phyloP scores from a whole-genome alignment of 2,888 invertebrate genomes.

The Tinea trinotella region DNA sequence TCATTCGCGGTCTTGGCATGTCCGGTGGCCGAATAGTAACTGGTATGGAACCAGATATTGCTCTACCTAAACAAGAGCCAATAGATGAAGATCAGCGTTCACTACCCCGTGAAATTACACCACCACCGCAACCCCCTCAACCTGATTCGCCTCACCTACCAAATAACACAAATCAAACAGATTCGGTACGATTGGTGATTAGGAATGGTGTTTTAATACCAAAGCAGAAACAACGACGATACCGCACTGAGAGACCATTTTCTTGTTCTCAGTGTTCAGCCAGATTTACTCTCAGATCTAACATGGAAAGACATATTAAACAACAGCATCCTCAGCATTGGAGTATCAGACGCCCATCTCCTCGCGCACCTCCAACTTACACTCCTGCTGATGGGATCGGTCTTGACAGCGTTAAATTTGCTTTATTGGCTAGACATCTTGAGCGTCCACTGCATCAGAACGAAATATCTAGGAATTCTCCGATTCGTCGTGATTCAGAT shows the following conservation, averaged over 20 bases:
- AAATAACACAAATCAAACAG: slow-evolving; percentile 59
- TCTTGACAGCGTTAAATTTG: slow-evolving; percentile 75
- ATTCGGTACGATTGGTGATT: slow-evolving; percentile 89
- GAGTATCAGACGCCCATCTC: slow-evolving; percentile 80
- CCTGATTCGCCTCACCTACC: slow-evolving; percentile 64
- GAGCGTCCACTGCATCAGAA: slow-evolving; percentile 70
- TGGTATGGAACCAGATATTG: slow-evolving; percentile 39
- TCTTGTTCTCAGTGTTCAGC: slow-evolving; percentile 93
- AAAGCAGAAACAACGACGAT: slow-evolving; percentile 91
- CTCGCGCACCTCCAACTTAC: slow-evolving; percentile 56
- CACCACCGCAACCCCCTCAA: slow-evolving; percentile 53
- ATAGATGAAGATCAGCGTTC: slow-evolving; percentile 71
- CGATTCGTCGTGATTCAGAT: slow-evolving; percentile 59
- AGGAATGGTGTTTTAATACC: slow-evolving; percentile 93
- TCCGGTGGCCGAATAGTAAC: slow-evolving; percentile 77
- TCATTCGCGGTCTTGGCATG: slow-evolving; percentile 76
- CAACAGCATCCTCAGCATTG: slow-evolving; percentile 94
- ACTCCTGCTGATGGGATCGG: slow-evolving; percentile 44
- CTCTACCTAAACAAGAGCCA: slow-evolving; percentile 53
- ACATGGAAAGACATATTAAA: slow-evolving; percentile 95
- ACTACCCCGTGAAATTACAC: slow-evolving; percentile 46
- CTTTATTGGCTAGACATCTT: slow-evolving; percentile 84
- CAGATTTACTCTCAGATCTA: slow-evolving; percentile 90
- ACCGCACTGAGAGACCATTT: slow-evolving; percentile 91
- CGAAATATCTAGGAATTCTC: slow-evolving; percentile 38